Evolutionary conservation across 2,888 invertebrate species (phyloP), one percentile per base, ranked within the genome.

Genomic region (Brachyopa scutellaris): DNA sequence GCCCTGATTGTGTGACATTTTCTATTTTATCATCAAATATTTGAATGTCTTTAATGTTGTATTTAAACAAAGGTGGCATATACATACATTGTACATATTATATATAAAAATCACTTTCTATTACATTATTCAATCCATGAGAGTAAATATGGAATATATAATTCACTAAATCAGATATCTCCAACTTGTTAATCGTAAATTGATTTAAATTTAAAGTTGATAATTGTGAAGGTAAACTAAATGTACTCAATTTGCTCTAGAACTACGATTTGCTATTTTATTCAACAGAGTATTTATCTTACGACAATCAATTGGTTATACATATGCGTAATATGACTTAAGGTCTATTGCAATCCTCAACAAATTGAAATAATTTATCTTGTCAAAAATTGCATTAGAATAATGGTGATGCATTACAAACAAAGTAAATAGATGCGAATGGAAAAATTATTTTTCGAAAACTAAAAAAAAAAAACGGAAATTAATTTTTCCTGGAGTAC

Each of bases 401-500:
- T 57, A 29, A 38, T 29, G 11, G 11, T 2, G 1, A 21, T 29
- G 13, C 21, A 19, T 66, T 29, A 11, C 38, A 49, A 53, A 19
- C 19, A 45, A 57, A 42, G 26, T 26, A 26, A 26, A 26, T 6
- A 5, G 26, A 26, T 26, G 3, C 6, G 26, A 6, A 26, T 26
- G 26, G 6, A 26, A 5, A 5, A 26, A 26, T 26, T 6, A 26
- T 5, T 3, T 26, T 26, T 26, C 26, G 6, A 26, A 26, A 5
- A 6, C 26, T 45, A 61, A 74, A 36, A 19, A 59, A 53, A 70
- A 51, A 49, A 61, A 57, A 47, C 42, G 76, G 70, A 83, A 64
- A 76, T 69, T 62, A 73, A 57, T 84, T 85, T 85, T 85, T 84
- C 73, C 73, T 73, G 79, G 73, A 85, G 85, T 85, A 85, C 85